A percentile compares a stretch with the other conserved stretches of the same genome.
These are phyloP conservation scores for Oncorhynchus kisutch DNA, from an alignment of 2,113 vertebrate genomes.

Conservation along the genomic window DNA sequence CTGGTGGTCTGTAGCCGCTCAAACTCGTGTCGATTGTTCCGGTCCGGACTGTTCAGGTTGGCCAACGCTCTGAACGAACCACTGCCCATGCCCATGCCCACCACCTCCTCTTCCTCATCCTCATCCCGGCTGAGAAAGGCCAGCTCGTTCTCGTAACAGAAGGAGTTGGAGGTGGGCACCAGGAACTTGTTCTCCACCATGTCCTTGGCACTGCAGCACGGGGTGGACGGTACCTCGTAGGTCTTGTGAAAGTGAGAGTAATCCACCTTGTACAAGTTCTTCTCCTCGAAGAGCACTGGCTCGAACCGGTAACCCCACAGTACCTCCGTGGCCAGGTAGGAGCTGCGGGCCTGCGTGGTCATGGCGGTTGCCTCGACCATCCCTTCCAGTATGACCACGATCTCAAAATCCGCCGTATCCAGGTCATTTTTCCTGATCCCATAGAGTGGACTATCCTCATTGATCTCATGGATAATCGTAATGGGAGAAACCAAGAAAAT, in stretches of 20 bases:
- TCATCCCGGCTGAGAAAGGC: conserved; percentile 91
- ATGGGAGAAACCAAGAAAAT: conserved; percentile 97
- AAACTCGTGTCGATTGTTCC: conserved; percentile 86
- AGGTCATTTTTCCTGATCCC: conserved; percentile 92
- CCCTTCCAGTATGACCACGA: conserved; percentile 96
- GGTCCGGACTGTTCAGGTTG: conserved; percentile 78
- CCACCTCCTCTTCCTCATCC: conserved; percentile 72
- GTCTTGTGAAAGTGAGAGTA: conserved; percentile 98
- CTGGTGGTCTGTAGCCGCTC: conserved; percentile 84
- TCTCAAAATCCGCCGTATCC: conserved; percentile 92
- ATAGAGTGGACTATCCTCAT: conserved; percentile 89
- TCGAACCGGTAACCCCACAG: conserved; percentile 97
- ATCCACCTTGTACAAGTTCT: conserved; percentile 96
- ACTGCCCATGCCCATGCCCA: conserved; percentile 26
- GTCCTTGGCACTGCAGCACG: conserved; percentile 96
- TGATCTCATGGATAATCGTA: conserved; percentile 95
- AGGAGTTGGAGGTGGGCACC: conserved; percentile 86
- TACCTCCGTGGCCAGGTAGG: conserved; percentile 92
- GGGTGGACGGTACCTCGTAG: conserved; percentile 94
- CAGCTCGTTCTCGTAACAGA: conserved; percentile 97
- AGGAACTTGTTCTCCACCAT: conserved; percentile 94
- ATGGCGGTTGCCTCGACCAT: conserved; percentile 99
- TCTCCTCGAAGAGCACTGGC: conserved; percentile 95
- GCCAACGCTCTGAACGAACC: conserved; percentile 72
- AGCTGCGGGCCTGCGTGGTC: conserved; percentile 97